Evolutionary conservation across 2,113 vertebrate species (phyloP).

Genomic region (Perca fluviatilis): DNA sequence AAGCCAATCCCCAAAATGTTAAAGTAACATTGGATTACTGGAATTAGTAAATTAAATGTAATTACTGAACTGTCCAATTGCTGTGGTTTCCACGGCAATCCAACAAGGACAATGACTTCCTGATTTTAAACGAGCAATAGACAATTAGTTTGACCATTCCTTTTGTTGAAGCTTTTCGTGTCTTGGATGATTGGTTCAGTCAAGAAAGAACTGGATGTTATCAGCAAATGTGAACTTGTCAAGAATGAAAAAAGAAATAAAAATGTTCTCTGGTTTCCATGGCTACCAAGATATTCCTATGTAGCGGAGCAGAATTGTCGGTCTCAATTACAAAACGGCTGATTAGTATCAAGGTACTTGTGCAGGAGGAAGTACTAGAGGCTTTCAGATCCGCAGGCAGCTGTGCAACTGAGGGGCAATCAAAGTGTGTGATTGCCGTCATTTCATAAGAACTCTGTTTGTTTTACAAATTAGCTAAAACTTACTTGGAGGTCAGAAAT

Average conservation of each 20-base stretch:
- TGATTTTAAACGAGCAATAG: conserved; percentile 16
- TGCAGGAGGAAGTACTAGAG: conserved; percentile 79
- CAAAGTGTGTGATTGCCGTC: conserved; percentile 80
- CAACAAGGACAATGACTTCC: neutral
- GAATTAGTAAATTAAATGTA: neutral
- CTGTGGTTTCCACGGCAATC: neutral
- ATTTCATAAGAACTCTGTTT: conserved; percentile 76
- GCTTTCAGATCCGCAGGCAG: conserved; percentile 79
- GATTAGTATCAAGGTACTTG: conserved; percentile 84
- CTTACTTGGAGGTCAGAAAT: conserved; percentile 57
- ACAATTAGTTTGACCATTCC: neutral
- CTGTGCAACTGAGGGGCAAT: conserved; percentile 78
- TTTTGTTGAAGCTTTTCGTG: conserved; percentile 21
- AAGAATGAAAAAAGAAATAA: too few relatives aligned
- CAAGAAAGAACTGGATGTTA: conserved; percentile 50
- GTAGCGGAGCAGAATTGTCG: conserved; percentile 60
- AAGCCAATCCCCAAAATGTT: neutral
- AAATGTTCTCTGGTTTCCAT: conserved; percentile 79
- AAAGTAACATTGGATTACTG: neutral
- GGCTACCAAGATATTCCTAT: conserved; percentile 64
- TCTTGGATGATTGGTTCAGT: conserved; percentile 53
- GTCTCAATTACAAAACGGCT: conserved; percentile 80
- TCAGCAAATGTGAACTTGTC: conserved; percentile 53
- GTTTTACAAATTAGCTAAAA: conserved; percentile 70
- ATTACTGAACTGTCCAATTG: neutral